Percentiles rank a stretch among this genome's conserved stretches.
phyloP scores from a whole-genome alignment of 2,797 vertebrate genomes.

The Eutrigla gurnardus region DNA sequence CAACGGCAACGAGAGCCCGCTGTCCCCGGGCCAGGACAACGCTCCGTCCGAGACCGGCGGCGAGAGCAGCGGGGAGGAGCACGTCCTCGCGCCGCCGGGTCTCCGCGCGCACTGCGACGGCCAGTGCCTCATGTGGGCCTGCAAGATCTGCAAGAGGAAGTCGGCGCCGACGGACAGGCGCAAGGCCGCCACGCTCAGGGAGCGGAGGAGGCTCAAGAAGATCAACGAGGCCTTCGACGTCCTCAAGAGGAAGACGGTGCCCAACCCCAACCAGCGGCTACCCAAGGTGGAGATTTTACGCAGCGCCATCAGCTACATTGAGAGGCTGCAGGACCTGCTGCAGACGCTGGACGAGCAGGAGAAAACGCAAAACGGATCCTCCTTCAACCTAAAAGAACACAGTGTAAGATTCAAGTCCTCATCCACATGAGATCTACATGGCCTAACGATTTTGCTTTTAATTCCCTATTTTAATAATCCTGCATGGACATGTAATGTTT shows the following conservation, averaged over 20 bases:
- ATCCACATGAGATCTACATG: too few relatives aligned
- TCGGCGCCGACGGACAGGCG: slow-evolving; percentile 94
- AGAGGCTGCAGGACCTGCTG: slow-evolving; percentile 93
- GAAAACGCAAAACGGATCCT: slow-evolving; percentile 84
- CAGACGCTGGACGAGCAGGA: slow-evolving; percentile 94
- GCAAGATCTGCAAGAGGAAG: slow-evolving; percentile 96
- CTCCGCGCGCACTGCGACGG: slow-evolving; percentile 94
- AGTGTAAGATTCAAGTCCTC: slow-evolving; percentile 69
- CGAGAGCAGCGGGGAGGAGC: slow-evolving; percentile 95
- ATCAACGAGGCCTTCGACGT: slow-evolving; percentile 99
- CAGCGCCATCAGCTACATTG: slow-evolving; percentile 98
- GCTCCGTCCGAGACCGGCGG: slow-evolving; percentile 88
- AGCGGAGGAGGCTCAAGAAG: slow-evolving; percentile 95
- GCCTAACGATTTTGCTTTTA: background rate
- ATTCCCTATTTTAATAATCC: background rate
- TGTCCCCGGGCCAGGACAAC: slow-evolving; percentile 91
- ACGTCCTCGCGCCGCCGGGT: slow-evolving; percentile 92
- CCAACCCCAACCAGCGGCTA: slow-evolving; percentile 96
- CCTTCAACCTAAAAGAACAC: slow-evolving; percentile 79
- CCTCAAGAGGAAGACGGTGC: slow-evolving; percentile 93
- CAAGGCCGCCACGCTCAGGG: slow-evolving; percentile 95
- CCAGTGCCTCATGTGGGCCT: slow-evolving; percentile 98
- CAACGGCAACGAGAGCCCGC: slow-evolving; percentile 88
- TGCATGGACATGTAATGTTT: background rate
- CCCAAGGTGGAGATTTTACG: slow-evolving; percentile 99